phyloP scores from a whole-genome alignment of 2,797 vertebrate genomes.

The Botia kubotai region DNA sequence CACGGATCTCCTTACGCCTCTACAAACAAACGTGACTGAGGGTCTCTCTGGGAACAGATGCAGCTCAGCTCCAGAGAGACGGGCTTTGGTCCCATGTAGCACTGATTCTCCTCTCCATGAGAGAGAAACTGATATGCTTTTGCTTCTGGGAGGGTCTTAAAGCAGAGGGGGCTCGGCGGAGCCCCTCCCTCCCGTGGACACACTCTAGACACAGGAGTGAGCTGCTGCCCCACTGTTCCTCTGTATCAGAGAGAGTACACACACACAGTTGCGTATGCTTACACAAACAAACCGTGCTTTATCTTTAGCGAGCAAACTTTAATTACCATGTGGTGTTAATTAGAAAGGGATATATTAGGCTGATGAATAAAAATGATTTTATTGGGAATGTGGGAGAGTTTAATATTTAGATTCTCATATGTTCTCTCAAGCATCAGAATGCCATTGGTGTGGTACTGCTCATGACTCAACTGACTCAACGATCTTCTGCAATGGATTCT shows the following conservation, averaged over 20 bases:
- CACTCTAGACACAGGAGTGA: conserved; percentile 38
- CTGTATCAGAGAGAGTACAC: conserved; percentile 23
- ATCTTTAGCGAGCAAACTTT: neutral
- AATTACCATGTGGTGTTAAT: conserved; percentile 43
- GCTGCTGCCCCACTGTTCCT: conserved; percentile 53
- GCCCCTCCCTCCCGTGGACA: conserved; percentile 70
- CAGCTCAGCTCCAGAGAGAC: conserved; percentile 65
- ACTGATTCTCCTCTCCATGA: conserved; percentile 74
- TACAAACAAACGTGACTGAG: conserved; percentile 25
- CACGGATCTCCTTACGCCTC: conserved; percentile 21
- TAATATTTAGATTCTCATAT: conserved; percentile 19
- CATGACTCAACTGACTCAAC: neutral
- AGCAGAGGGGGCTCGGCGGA: conserved; percentile 67
- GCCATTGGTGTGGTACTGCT: conserved; percentile 27
- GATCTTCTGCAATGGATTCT: conserved; percentile 52
- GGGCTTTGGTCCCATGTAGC: conserved; percentile 85
- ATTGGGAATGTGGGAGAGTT: conserved; percentile 8
- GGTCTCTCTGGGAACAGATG: conserved; percentile 46
- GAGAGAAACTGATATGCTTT: conserved; percentile 74
- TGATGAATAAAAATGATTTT: conserved; percentile 2
- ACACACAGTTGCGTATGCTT: conserved; percentile 9
- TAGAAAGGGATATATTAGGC: neutral
- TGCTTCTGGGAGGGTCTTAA: conserved; percentile 76
- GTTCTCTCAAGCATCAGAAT: neutral
- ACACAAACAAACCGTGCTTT: conserved; percentile 37